These are phyloP conservation scores for Drosophila prolongata DNA, from an alignment of 2,888 invertebrate genomes.

Conservation along the genomic window DNA sequence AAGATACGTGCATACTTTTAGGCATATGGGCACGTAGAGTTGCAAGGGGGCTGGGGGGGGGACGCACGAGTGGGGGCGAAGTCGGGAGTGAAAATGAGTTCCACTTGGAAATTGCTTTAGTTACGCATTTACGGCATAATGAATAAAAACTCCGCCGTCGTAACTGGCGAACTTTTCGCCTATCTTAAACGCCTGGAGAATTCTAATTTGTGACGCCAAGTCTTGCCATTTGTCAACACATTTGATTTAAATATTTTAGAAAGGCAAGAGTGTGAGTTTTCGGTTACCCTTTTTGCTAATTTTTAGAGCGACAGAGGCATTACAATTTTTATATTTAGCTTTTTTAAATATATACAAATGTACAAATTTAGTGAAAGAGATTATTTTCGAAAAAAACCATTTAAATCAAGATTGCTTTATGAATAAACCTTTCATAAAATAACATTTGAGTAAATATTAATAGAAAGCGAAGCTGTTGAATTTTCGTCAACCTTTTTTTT, in stretches of 20 bases:
- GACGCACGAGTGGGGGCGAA: not conserved
- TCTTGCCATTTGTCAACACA: conserved; percentile 13
- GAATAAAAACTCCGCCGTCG: conserved; percentile 54
- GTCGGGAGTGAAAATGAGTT: conserved; percentile 52
- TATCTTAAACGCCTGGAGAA: conserved; percentile 18
- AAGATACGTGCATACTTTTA: conserved; percentile 75
- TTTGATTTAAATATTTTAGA: conserved; percentile 16
- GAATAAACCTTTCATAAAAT: no score
- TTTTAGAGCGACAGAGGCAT: no score
- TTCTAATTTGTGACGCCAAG: conserved; percentile 14
- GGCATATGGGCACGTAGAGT: conserved; percentile 65
- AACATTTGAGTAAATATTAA: no score
- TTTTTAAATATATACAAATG: no score
- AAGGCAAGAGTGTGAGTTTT: not conserved
- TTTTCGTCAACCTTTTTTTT: no score
- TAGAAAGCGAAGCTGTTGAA: no score
- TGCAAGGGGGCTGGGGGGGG: not conserved
- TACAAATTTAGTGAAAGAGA: no score
- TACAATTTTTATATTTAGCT: no score
- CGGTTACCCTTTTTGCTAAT: not conserved
- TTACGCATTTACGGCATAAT: conserved; percentile 77
- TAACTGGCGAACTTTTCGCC: conserved; percentile 21
- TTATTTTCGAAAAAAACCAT: no score
- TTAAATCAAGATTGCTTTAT: no score
- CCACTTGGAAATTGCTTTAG: conserved; percentile 75